Evolutionary conservation across 2,888 invertebrate genomes (phyloP).

Genomic region (Eupeodes latifasciatus): DNA sequence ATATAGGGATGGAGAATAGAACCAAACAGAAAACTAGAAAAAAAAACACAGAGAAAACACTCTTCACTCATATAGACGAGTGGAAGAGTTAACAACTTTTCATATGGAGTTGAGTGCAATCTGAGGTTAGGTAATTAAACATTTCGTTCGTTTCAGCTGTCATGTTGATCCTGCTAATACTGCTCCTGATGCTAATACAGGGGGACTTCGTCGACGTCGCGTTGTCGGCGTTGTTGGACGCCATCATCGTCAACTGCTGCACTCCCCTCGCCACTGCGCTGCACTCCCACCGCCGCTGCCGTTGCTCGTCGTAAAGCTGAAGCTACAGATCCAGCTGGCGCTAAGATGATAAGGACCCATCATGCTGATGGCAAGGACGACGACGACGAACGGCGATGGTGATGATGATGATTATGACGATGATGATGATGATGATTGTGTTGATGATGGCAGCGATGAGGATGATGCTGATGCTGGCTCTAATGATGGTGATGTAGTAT

Average conservation of each 20-base stretch:
- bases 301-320: background rate
- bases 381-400: conserved; percentile 16
- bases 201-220: conserved; percentile 1
- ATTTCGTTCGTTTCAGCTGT: conserved; percentile 76
- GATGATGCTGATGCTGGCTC: conserved; percentile 58
- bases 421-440: conserved; percentile 25
- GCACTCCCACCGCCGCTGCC: background rate
- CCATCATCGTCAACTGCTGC: background rate
- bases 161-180: conserved; percentile 75
- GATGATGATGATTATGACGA: conserved; percentile 33
- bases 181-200: conserved; percentile 53
- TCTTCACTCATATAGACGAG: conserved; percentile 56
- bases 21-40: conserved; percentile 7
- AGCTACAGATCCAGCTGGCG: conserved; percentile 16
- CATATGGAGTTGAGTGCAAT: conserved; percentile 78
- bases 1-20: background rate
- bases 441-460: conserved; percentile 23
- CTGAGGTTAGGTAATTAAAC: conserved; percentile 79
- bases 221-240: background rate
- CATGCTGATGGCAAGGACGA: conserved; percentile 45
- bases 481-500: conserved; percentile 69
- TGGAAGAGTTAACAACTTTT: conserved; percentile 77
- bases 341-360: conserved; percentile 58
- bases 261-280: too few species aligned
- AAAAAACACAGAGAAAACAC: conserved; percentile 31